These are phyloP conservation scores for Notarius lentiginosus DNA, from an alignment of 2,113 vertebrate species.

Conservation along the genomic window DNA sequence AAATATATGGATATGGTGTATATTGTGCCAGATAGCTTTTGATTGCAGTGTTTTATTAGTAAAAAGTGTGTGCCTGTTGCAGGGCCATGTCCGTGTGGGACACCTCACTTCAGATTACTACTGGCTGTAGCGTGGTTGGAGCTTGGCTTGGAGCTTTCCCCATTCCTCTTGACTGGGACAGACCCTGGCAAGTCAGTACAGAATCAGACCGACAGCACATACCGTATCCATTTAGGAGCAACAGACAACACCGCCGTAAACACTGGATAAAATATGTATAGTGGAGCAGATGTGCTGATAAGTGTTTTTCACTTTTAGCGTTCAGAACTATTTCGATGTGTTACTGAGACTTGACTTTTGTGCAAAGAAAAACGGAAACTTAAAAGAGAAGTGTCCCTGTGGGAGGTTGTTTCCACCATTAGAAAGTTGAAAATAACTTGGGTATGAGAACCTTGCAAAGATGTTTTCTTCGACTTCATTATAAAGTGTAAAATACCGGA, in stretches of 20 bases:
- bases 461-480: not conserved
- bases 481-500: not conserved
- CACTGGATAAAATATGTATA: not conserved
- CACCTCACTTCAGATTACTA: slow-evolving; percentile 90
- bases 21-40: not conserved
- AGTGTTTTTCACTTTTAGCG: not conserved
- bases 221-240: not conserved
- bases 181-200: slow-evolving; percentile 91
- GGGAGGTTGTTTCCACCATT: slow-evolving; percentile 11
- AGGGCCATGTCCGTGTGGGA: slow-evolving; percentile 93
- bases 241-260: not conserved
- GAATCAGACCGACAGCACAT: not conserved
- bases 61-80: slow-evolving; percentile 52
- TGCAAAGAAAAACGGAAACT: slow-evolving; percentile 8
- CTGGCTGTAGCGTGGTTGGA: slow-evolving; percentile 81
- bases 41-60: not conserved
- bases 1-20: not conserved
- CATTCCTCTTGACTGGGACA: slow-evolving; percentile 95
- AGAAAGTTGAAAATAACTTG: not conserved
- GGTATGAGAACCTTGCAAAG: not conserved
- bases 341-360: not conserved
- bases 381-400: slow-evolving; percentile 8
- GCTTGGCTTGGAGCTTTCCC: slow-evolving; percentile 93
- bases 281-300: not conserved
- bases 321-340: not conserved